These are phyloP conservation scores for Chionomys nivalis DNA, from an alignment of 2,113 vertebrate species.

Conservation along the genomic window DNA sequence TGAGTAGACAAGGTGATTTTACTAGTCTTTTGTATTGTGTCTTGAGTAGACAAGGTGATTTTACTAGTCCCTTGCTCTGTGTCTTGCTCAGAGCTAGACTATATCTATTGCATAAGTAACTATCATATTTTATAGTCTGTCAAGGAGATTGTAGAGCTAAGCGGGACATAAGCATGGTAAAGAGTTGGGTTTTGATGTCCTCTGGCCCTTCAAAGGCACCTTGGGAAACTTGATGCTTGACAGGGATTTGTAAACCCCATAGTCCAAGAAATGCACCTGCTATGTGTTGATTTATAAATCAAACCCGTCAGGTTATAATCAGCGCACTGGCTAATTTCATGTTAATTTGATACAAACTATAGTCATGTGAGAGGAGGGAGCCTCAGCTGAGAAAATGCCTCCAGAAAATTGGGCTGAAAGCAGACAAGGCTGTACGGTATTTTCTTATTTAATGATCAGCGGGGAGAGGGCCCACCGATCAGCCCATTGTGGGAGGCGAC, in stretches of 20 bases:
- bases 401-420: not conserved
- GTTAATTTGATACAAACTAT: not conserved
- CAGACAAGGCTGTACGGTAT: not conserved
- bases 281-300: not conserved
- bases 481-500: not conserved
- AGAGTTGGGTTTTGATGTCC: not conserved
- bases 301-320: not conserved
- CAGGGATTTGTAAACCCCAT: not conserved
- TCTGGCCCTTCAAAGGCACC: not conserved
- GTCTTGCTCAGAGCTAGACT: not conserved
- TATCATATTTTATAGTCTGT: not conserved
- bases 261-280: not conserved
- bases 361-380: not conserved
- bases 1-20: no score
- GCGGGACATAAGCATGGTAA: not conserved
- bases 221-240: not conserved
- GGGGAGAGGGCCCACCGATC: not conserved
- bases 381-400: not conserved
- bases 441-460: not conserved
- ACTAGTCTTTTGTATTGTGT: no score
- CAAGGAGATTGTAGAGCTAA: not conserved
- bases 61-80: no score
- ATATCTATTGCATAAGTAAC: not conserved
- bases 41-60: no score
- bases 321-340: not conserved